phyloP scores from a whole-genome alignment of 2,797 vertebrate species.

The Phrynocephalus forsythii region DNA sequence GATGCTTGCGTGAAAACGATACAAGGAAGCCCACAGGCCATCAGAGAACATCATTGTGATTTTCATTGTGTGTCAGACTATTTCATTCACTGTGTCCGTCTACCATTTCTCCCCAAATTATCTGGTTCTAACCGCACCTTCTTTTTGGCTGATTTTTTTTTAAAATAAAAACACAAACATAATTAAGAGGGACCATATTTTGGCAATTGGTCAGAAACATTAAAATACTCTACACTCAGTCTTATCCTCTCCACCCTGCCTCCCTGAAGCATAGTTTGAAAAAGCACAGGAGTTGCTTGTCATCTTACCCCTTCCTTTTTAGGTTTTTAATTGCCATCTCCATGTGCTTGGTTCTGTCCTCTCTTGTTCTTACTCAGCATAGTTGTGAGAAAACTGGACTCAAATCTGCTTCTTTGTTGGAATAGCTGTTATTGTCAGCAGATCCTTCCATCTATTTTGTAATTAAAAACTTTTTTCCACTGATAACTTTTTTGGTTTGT shows the following conservation, averaged over 20 bases:
- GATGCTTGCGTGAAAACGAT: not conserved
- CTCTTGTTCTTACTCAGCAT: not conserved
- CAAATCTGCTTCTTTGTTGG: not conserved
- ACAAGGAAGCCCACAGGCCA: not conserved
- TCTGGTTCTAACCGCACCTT: not conserved
- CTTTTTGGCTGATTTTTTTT: constrained; percentile 16
- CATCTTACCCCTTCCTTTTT: not conserved
- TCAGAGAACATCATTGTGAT: not conserved
- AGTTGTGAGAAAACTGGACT: not conserved
- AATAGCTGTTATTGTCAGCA: too few species aligned
- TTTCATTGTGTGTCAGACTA: not conserved
- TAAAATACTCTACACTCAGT: not conserved
- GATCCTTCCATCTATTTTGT: too few species aligned
- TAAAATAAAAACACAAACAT: not conserved
- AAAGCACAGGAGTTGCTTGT: not conserved
- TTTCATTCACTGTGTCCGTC: not conserved
- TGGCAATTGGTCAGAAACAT: constrained; percentile 31
- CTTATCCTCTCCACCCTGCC: not conserved
- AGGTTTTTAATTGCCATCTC: not conserved
- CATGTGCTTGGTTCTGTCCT: not conserved
- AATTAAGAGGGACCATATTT: constrained; percentile 32
- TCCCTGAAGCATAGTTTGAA: not conserved
- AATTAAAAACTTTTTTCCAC: too few species aligned
- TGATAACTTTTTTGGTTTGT: too few species aligned
- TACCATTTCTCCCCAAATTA: not conserved